These are phyloP conservation scores for Erinaceus europaeus DNA, from an alignment of 2,113 vertebrate genomes.

Conservation along the genomic window DNA sequence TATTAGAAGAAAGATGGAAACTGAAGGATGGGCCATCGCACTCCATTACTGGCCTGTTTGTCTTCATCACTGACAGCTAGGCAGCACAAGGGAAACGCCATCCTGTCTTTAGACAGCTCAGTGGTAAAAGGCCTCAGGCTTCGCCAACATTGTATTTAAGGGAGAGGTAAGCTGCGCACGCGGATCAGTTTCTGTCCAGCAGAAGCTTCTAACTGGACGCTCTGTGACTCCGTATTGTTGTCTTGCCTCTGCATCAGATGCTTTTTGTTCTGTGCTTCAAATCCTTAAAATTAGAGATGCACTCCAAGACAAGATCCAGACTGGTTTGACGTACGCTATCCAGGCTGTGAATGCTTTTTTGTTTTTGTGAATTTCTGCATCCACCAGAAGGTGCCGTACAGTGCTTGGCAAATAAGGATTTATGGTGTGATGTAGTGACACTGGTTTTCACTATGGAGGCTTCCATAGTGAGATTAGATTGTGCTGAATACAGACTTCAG, in stretches of 20 bases:
- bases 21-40: slow-evolving; percentile 60
- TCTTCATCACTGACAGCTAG: slow-evolving; percentile 79
- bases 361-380: neutral
- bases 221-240: neutral
- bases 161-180: slow-evolving; percentile 38
- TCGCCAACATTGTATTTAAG: slow-evolving; percentile 76
- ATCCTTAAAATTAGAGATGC: neutral
- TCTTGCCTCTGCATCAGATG: neutral
- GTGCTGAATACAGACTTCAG: no score
- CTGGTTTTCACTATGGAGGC: no score
- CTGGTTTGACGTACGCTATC: neutral
- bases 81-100: slow-evolving; percentile 77
- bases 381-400: neutral
- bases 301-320: neutral
- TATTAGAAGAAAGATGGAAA: slow-evolving; percentile 65
- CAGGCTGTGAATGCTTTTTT: neutral
- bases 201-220: neutral
- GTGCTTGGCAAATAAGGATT: no score
- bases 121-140: slow-evolving; percentile 71
- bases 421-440: no score
- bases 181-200: neutral
- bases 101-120: slow-evolving; percentile 76
- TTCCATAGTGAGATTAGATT: no score
- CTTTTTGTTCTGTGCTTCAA: neutral
- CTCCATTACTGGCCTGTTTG: slow-evolving; percentile 74